Evolutionary conservation across 2,113 vertebrate species (phyloP).

Genomic region (Urocynchramus pylzowi): DNA sequence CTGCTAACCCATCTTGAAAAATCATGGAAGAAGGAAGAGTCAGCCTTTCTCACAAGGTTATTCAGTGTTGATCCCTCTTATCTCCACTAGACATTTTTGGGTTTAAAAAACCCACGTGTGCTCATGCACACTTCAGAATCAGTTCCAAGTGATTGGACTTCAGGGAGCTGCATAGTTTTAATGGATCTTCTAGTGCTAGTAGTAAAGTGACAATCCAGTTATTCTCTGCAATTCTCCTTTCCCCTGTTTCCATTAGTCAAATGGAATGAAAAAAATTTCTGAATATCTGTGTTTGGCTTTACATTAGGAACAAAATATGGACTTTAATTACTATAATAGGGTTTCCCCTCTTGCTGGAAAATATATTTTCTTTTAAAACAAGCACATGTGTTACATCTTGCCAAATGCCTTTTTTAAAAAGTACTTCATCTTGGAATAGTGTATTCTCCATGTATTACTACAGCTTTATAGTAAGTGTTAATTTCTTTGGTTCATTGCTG

Average conservation of each 20-base stretch:
- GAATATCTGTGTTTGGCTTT: background rate
- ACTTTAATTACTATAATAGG: background rate
- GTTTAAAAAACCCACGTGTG: rapidly evolving
- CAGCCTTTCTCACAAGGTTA: background rate
- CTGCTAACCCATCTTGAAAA: background rate
- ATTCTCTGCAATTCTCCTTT: background rate
- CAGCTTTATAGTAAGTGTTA: background rate
- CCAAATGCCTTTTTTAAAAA: background rate
- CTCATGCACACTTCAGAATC: background rate
- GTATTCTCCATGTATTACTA: background rate
- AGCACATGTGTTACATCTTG: background rate
- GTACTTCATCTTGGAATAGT: background rate
- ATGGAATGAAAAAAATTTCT: background rate
- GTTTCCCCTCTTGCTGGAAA: background rate
- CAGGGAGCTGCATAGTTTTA: background rate
- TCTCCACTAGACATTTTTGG: background rate
- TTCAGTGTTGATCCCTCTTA: background rate
- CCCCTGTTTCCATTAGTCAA: background rate
- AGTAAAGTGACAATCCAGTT: background rate
- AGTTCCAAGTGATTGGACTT: background rate
- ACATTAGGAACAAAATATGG: background rate
- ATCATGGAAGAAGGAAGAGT: background rate
- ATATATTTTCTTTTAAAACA: background rate
- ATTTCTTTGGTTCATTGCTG: background rate
- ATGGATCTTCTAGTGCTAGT: background rate